Base-by-base conservation (phyloP, 2,113 vertebrate genomes). In the Benitochromis conjunctus region DNA sequence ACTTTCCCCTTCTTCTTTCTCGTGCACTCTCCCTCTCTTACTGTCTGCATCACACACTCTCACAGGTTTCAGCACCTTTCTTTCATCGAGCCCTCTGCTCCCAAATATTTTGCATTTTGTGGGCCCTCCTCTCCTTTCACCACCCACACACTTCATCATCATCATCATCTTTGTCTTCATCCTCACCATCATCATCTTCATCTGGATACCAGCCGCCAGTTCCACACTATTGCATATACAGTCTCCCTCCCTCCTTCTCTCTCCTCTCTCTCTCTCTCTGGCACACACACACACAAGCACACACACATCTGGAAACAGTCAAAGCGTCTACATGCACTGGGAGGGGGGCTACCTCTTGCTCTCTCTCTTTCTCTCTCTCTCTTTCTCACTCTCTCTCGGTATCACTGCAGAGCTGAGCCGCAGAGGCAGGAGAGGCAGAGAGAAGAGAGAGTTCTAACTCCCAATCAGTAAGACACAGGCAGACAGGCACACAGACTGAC, bases 301-400 rank as follows among this genome's bases (percentile, higher is more conserved):
- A 78, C 93, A 87, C 95, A 96, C 96, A 97, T 97, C 96, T 97
- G 96, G 96, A 97, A 97, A 94, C 96, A 96, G 96, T 97, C 96
- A 97, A 91, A 86, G 94, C 93, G 95, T 96, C 95, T 96, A 95
- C 94, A 95, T 90, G 91, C 85, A 91, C 84, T 53, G 58, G 89
- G 92, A 90, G 90, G 90, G 89, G 92, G 92, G 90, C 89, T 91
- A 54, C 81, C 88, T 83, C 88, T 81, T 84, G 48, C 84, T 53
- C 46, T 56, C 57, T 46, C 41, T 46, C 36, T 43, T 13, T 69
- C 64, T 24, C 64, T 24, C 74, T 79, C 90, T 78, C 82, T 71
- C 88, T 26, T 79, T 86, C 85, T 76, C 81, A 56, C 83, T 82
- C 89, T 57, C 87, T 88, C 82, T 87, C 86, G 7, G 91, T 94